Base-by-base conservation (phyloP, 2,888 invertebrate species). In the Ormyrus rosae region DNA sequence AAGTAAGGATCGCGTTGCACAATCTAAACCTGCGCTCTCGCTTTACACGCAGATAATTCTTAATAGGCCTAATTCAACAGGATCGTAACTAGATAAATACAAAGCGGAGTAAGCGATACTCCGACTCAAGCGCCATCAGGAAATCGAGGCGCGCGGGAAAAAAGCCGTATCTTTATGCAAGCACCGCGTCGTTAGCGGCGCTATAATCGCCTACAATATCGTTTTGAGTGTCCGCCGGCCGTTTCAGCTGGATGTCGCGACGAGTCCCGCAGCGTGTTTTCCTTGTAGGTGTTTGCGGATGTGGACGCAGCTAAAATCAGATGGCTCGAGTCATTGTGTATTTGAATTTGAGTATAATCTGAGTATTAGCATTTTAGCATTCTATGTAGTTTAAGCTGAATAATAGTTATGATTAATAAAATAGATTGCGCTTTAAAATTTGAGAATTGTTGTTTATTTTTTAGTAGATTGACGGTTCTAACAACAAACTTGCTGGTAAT, bases 71-170 rank as follows among this genome's bases (percentile, higher is more conserved):
- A 51, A 67, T 65, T 67, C n/a, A 60, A 75, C 58, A 60, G 51
- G 50, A 75, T 67, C n/a, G 19, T 45, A 56, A 74, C 67, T 60
- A 67, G 74, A 75, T 75, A 75, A 75, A 75, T 75, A 60, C 56
- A 65, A 58, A 19, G 13, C 45, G 6, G 45, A 50, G 46, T 64
- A 64, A 74, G 11, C 48, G 65, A 74, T 70, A 58, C 48, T 19
- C 46, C 48, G 4, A 61, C 45, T 46, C 34, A 51, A 61, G 11
- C 13, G 53, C n/a, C 46, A 34, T 34, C 34, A 68, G 67, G 13
- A 51, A 46, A 60, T 53, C 46, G 46, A 53, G 45, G 50, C 34
- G 34, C 4, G 34, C 34, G 34, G 19, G 2, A 0, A 60, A 7
- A 58, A 76, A 76, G 60, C 68, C 60, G 60, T 75, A 75, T 68